These are phyloP conservation scores for Zoanthus solanderi DNA, from an alignment of 92 coral and sea anemone genomes.

Conservation along the genomic window DNA sequence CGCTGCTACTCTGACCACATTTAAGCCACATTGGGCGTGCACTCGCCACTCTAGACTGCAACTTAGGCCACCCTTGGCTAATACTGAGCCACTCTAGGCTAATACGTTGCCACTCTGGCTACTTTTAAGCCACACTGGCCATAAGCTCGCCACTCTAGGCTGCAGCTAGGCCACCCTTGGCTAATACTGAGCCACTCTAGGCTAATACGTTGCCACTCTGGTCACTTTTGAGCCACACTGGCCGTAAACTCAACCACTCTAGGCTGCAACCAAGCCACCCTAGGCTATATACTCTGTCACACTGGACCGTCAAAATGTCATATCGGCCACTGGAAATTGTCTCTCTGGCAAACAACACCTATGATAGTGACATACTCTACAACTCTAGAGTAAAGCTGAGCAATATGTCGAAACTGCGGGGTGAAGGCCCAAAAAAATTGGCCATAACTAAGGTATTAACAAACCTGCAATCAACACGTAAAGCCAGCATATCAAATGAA, in stretches of 20 bases:
- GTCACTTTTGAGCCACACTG: background rate
- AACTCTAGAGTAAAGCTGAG: background rate
- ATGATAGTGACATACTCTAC: background rate
- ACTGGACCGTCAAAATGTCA: background rate
- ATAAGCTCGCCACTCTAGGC: background rate
- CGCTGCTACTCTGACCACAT: background rate
- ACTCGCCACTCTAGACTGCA: background rate
- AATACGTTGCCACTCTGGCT: background rate
- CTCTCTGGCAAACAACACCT: background rate
- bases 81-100: background rate
- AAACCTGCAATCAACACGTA: conserved; percentile 23
- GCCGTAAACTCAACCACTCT: background rate
- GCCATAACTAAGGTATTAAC: background rate
- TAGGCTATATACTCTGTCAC: background rate
- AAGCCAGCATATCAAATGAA: conserved; percentile 29
- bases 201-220: background rate
- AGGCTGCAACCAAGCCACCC: background rate
- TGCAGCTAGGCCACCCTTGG: background rate
- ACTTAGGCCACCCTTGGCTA: background rate
- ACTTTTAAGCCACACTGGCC: background rate
- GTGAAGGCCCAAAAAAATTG: background rate
- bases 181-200: background rate
- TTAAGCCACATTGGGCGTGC: background rate
- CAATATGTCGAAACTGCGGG: background rate
- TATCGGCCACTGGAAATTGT: background rate